Conservation (phyloP, 2,113 vertebrate species). For the Pelecanus crispus region DNA sequence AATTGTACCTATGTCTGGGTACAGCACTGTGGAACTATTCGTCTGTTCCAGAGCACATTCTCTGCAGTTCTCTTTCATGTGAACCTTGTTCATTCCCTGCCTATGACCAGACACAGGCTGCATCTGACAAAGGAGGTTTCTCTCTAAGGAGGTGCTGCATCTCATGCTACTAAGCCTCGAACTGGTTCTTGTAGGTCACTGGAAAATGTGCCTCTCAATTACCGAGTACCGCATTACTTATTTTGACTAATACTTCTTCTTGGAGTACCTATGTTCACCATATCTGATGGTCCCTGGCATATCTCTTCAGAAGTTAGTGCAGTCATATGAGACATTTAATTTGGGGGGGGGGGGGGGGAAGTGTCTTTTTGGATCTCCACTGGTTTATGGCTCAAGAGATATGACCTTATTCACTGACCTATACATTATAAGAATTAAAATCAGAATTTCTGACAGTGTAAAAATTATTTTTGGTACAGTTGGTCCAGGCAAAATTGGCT, state of each 20-base stretch:
- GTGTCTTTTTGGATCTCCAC: not conserved
- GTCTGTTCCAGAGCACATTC: not conserved
- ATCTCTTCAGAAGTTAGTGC: not conserved
- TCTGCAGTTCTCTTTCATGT: not conserved
- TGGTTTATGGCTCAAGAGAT: not conserved
- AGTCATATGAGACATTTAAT: not conserved
- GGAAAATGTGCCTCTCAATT: not conserved
- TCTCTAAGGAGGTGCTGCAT: not conserved
- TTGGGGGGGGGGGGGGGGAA: too few relatives aligned
- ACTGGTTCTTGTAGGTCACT: not conserved
- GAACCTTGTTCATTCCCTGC: not conserved
- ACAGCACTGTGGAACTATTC: not conserved
- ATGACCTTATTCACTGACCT: not conserved
- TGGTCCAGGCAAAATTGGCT: not conserved
- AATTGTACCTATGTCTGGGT: not conserved
- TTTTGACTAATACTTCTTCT: not conserved
- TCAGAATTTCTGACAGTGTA: not conserved
- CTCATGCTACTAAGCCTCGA: not conserved
- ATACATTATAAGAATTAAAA: not conserved
- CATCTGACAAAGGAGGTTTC: not conserved
- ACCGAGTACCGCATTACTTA: not conserved
- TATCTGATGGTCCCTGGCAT: not conserved
- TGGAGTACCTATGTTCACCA: not conserved
- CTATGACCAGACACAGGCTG: not conserved
- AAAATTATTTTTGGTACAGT: not conserved